Conservation (phyloP, 2,113 vertebrate genomes). For the Mola mola region DNA sequence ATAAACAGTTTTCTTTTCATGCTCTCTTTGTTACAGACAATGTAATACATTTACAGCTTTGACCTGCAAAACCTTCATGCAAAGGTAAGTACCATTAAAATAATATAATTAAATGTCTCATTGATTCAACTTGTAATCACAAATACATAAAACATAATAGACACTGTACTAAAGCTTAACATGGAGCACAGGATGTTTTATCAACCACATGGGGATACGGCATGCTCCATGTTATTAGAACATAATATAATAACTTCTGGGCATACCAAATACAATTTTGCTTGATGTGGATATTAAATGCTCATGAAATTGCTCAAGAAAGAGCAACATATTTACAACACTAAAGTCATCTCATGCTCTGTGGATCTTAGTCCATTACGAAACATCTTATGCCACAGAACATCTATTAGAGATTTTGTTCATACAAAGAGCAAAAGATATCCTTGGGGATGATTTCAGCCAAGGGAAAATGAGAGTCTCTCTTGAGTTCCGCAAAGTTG, state of each 20-base stretch:
- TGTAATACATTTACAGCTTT: constrained; percentile 16
- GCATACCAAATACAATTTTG: too few species aligned
- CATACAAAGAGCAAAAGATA: constrained; percentile 11
- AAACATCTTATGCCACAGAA: constrained; percentile 12
- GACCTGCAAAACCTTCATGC: constrained; percentile 7
- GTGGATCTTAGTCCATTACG: constrained; percentile 18
- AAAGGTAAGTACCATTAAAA: constrained; percentile 32
- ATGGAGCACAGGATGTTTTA: constrained; percentile 11
- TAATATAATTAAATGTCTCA: constrained; percentile 2
- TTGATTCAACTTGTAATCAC: constrained; percentile 10
- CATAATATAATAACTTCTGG: constrained; percentile 20
- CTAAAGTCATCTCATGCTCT: constrained; percentile 20
- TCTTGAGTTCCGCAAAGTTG: constrained; percentile 50
- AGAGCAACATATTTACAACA: constrained; percentile 9
- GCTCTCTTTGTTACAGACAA: constrained; percentile 23
- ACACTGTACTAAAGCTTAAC: neutral
- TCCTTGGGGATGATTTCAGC: constrained; percentile 32
- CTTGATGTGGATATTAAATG: constrained; percentile 36
- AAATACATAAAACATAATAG: constrained; percentile 16
- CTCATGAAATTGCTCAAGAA: constrained; percentile 26
- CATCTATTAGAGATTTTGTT: too few species aligned
- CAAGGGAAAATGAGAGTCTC: constrained; percentile 22
- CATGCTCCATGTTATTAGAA: constrained; percentile 8
- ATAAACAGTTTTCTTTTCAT: constrained; percentile 2
- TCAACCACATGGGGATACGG: constrained; percentile 28